phyloP scores from a whole-genome alignment of 2,113 vertebrate genomes.

The Hippolais icterina region DNA sequence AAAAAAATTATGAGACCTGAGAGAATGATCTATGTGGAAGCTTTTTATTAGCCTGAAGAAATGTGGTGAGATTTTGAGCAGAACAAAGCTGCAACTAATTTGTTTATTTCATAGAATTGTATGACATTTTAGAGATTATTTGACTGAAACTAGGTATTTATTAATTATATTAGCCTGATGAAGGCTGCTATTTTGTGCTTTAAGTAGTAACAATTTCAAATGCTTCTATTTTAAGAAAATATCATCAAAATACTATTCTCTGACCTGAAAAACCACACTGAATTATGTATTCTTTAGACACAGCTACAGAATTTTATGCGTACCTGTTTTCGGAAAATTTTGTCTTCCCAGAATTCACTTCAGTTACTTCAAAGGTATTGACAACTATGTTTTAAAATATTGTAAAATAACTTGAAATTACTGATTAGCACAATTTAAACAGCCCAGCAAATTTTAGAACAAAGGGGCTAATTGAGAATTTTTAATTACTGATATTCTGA shows the following conservation, averaged over 20 bases:
- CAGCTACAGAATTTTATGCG: constrained; percentile 82
- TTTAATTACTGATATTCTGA: neutral
- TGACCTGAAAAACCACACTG: neutral
- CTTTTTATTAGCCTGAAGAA: neutral
- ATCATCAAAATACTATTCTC: neutral
- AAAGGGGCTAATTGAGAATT: neutral
- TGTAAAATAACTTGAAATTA: neutral
- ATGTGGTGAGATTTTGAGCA: neutral
- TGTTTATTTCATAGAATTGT: neutral
- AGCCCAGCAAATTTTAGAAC: neutral
- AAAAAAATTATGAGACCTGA: neutral
- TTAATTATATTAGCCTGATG: neutral
- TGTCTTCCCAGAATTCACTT: constrained; percentile 79
- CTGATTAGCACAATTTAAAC: neutral
- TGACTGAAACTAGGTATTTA: neutral
- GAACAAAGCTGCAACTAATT: neutral
- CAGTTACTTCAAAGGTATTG: constrained; percentile 79
- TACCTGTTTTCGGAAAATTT: constrained; percentile 76
- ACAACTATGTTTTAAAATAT: neutral
- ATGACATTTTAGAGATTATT: neutral
- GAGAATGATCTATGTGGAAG: neutral
- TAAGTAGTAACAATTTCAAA: neutral
- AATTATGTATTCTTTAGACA: constrained; percentile 62
- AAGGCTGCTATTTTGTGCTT: neutral
- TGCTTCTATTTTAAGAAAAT: neutral